phyloP scores from a whole-genome alignment of 2,113 vertebrate species.

The Todiramphus chloris region DNA sequence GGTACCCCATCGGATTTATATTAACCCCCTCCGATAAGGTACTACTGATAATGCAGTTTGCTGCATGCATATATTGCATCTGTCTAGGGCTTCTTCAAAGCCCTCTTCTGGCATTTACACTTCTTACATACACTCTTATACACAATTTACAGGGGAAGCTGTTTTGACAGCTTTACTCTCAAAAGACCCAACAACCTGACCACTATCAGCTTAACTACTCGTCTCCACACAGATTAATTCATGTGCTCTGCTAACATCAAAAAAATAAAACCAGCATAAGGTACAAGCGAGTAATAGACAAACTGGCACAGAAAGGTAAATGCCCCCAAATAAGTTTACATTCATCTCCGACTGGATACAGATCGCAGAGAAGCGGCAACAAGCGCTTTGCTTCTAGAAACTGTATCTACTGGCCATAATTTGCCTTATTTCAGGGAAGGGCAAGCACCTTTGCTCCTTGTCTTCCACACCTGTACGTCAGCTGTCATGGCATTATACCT shows the following conservation, averaged over 20 bases:
- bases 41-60: constrained; percentile 71
- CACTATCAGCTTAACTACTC: constrained; percentile 51
- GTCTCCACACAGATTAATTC: constrained; percentile 49
- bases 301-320: constrained; percentile 79
- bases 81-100: constrained; percentile 51
- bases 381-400: not conserved
- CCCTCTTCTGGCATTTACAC: constrained; percentile 58
- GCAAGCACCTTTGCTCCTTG: constrained; percentile 54
- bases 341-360: constrained; percentile 79
- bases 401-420: constrained; percentile 71
- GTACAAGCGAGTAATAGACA: constrained; percentile 69
- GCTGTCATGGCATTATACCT: constrained; percentile 43
- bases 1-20: constrained; percentile 75
- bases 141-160: constrained; percentile 65
- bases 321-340: constrained; percentile 75
- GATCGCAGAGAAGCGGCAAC: constrained; percentile 22
- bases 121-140: constrained; percentile 62
- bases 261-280: constrained; percentile 62
- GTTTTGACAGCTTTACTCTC: constrained; percentile 65
- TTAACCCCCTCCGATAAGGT: constrained; percentile 73
- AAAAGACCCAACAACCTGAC: constrained; percentile 60
- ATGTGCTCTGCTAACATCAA: constrained; percentile 71
- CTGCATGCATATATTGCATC: constrained; percentile 73
- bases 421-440: constrained; percentile 59
- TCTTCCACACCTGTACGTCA: constrained; percentile 46